A percentile compares a stretch with the other conserved stretches of the same genome.
Evolutionary conservation across 2,888 invertebrate genomes (phyloP).

Genomic region (Calliopum simillimum): DNA sequence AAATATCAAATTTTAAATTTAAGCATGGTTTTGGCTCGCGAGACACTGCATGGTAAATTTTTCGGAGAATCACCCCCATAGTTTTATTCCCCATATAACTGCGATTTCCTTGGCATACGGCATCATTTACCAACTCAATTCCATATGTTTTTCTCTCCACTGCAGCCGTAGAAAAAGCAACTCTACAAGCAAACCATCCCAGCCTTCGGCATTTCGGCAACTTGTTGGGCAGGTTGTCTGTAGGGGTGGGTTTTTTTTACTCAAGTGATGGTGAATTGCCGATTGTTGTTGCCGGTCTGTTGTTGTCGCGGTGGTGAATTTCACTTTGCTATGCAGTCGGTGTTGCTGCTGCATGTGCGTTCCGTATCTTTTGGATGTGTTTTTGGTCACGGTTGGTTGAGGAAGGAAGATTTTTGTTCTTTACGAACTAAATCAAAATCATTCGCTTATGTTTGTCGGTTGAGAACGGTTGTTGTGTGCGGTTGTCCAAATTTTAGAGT

Average conservation of each 20-base stretch:
- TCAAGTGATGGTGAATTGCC: not conserved
- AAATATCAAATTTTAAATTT: too few species aligned
- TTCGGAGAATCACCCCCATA: too few species aligned
- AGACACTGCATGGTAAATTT: too few species aligned
- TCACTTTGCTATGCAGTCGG: not conserved
- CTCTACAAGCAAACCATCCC: not conserved
- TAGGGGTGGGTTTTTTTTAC: conserved; percentile 9
- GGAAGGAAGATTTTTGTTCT: not conserved
- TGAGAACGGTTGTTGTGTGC: conserved; percentile 55
- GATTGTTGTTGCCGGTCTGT: not conserved
- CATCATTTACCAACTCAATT: too few species aligned
- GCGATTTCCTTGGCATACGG: too few species aligned
- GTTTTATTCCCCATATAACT: too few species aligned
- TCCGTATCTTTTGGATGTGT: conserved; percentile 44
- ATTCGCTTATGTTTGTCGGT: conserved; percentile 58
- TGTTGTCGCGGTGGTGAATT: conserved; percentile 21
- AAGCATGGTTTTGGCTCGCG: too few species aligned
- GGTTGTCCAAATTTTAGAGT: not conserved
- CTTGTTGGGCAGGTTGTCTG: conserved; percentile 6
- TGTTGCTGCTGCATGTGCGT: conserved; percentile 39
- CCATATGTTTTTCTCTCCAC: too few species aligned
- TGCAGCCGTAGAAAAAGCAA: too few species aligned
- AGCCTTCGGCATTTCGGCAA: not conserved
- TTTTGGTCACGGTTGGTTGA: not conserved
- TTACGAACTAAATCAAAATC: conserved; percentile 28